Evolutionary conservation across 2,888 invertebrate genomes (phyloP).

Genomic region (Drepanosiphum platanoidis): DNA sequence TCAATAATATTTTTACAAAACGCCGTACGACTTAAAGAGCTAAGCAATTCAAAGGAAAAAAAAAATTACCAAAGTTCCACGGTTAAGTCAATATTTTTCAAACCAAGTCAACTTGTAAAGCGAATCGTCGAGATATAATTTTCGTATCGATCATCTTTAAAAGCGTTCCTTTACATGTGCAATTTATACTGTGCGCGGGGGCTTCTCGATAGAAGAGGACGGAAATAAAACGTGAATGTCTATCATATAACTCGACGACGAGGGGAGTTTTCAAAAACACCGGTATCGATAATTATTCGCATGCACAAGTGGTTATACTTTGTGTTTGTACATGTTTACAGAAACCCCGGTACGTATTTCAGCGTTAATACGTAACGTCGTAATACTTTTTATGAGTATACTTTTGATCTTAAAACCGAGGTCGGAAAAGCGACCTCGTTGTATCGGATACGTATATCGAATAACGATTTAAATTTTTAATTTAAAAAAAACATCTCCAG

Average conservation of each 20-base stretch:
- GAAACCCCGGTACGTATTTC: too few species aligned
- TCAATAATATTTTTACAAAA: background rate
- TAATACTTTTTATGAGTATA: too few species aligned
- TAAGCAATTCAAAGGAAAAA: background rate
- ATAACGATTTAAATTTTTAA: too few species aligned
- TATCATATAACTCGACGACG: background rate
- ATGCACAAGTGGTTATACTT: background rate
- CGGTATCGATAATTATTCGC: background rate
- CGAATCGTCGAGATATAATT: background rate
- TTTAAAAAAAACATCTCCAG: too few species aligned
- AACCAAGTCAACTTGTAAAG: background rate
- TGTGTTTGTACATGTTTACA: background rate
- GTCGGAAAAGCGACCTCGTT: too few species aligned
- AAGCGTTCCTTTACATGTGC: background rate
- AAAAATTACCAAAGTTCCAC: background rate
- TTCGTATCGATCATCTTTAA: background rate
- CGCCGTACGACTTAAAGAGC: background rate
- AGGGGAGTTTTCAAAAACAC: background rate
- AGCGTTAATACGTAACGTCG: too few species aligned
- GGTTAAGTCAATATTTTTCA: background rate
- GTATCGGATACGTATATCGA: too few species aligned
- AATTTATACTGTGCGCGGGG: background rate
- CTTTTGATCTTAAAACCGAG: too few species aligned
- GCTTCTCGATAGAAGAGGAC: too few species aligned
- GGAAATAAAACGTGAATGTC: background rate